These are phyloP conservation scores for Crotophaga sulcirostris DNA, from an alignment of 2,113 vertebrate genomes.

Conservation along the genomic window DNA sequence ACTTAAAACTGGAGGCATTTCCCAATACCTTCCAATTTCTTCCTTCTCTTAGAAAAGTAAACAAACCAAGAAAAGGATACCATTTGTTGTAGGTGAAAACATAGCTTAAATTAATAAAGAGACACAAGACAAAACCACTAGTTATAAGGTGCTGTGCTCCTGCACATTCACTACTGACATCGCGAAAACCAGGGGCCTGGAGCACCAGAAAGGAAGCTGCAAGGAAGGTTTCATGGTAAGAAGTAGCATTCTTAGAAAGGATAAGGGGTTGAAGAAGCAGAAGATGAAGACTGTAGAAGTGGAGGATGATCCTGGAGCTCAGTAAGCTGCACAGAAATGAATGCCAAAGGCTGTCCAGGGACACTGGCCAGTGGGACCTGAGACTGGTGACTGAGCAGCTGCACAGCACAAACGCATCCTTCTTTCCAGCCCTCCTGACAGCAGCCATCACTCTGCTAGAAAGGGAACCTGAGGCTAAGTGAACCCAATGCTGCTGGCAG, in stretches of 20 bases:
- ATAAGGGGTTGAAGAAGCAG: not conserved
- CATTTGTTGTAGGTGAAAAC: not conserved
- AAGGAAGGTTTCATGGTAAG: not conserved
- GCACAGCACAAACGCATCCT: not conserved
- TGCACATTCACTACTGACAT: not conserved
- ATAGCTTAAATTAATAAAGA: not conserved
- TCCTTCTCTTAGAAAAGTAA: not conserved
- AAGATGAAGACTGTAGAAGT: not conserved
- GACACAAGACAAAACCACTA: not conserved
- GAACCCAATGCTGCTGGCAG: not conserved
- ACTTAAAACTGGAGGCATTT: not conserved
- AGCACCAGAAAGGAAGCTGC: not conserved
- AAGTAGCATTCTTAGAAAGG: not conserved
- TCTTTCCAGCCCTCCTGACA: not conserved
- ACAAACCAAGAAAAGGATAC: not conserved
- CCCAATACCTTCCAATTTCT: not conserved
- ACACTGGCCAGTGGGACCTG: fast-evolving
- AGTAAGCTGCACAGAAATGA: not conserved
- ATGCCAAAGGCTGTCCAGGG: not conserved
- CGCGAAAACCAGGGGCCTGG: not conserved
- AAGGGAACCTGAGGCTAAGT: not conserved
- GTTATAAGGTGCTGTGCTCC: not conserved
- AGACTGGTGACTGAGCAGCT: not conserved
- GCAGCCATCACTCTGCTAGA: not conserved
- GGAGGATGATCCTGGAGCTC: not conserved